Base-by-base conservation (phyloP, 2,888 invertebrate species). In the Entomobrya multifasciata region DNA sequence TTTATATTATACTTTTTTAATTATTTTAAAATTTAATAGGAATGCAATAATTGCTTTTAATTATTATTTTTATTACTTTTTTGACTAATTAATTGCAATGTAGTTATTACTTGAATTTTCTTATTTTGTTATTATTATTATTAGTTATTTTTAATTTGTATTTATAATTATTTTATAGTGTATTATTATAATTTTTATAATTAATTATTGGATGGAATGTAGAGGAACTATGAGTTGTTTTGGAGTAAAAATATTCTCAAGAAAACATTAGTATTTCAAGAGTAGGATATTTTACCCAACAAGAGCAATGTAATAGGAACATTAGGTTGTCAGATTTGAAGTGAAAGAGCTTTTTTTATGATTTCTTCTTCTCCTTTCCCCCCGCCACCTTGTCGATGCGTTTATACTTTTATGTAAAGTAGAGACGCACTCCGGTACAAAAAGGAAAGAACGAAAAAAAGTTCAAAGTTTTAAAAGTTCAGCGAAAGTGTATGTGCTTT, bases 201-300 rank as follows among this genome's bases (percentile, higher is more conserved):
- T 44, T 74, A 11, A 72, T 84, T 77, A 77, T 77, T 84, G 84
- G 84, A 84, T 84, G 84, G 84, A 84, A 84, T 84, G 60, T 84
- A 84, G 84, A 84, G 84, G 84, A 84, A 84, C 84, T 84, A 84
- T 84, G 67, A 84, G 84, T 84, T 84, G 84, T 78, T 84, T 77
- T 77, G 62, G 57, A 57, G 55, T 6, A 76, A 62, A 78, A 84
- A 84, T 49, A 55, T 78, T 84, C 84, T 80, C 80, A 52, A 36
- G 49, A 80, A 47, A 67, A 67, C 80, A 80, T 80, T n/a, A 41
- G 44, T 78, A 17, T 44, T 62, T 20, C 78, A 60, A 36, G 78
- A 78, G 84, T 70, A 57, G 36, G 4, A 78, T 57, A 20, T 82
- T 84, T 27, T 62, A 70, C 65, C 74, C 72, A 76, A 62, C 80